Evolutionary conservation across 2,113 vertebrate species (phyloP).

Genomic region (Menidia beryllina): DNA sequence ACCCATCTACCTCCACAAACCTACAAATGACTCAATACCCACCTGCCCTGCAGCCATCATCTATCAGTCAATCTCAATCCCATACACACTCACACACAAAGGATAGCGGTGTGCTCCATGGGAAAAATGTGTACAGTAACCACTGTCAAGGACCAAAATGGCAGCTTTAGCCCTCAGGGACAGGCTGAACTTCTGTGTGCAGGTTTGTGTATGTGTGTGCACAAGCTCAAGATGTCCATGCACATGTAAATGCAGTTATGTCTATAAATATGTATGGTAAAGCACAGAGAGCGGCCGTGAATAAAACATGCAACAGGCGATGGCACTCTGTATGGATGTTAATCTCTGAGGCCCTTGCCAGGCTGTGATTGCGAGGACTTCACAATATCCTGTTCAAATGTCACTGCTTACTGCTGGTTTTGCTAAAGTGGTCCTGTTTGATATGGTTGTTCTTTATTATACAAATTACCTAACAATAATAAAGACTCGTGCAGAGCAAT

Average conservation of each 20-base stretch:
- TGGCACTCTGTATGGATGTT: constrained; percentile 52
- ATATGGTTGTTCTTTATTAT: constrained; percentile 11
- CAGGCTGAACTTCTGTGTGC: constrained; percentile 60
- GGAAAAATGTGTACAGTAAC: constrained; percentile 51
- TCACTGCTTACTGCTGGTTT: constrained; percentile 9
- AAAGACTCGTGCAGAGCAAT: constrained; percentile 1
- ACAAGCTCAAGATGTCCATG: constrained; percentile 42
- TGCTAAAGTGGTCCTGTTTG: constrained; percentile 23
- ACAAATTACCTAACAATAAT: constrained; percentile 33
- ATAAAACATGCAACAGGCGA: constrained; percentile 73
- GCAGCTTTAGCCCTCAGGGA: constrained; percentile 63
- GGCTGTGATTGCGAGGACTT: constrained; percentile 45
- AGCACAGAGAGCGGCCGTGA: constrained; percentile 54
- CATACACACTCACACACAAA: constrained; percentile 53
- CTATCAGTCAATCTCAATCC: constrained; percentile 70
- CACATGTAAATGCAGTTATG: constrained; percentile 65
- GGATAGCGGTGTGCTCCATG: constrained; percentile 36
- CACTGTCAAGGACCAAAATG: constrained; percentile 65
- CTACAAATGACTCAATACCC: constrained; percentile 61
- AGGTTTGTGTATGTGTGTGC: constrained; percentile 20
- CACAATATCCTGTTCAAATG: constrained; percentile 57
- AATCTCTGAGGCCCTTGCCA: constrained; percentile 52
- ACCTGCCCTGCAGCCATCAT: constrained; percentile 69
- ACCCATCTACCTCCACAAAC: constrained; percentile 49
- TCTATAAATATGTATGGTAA: constrained; percentile 76